Evolutionary conservation across 2,888 invertebrate species (phyloP).

Genomic region (Linyphia triangularis): DNA sequence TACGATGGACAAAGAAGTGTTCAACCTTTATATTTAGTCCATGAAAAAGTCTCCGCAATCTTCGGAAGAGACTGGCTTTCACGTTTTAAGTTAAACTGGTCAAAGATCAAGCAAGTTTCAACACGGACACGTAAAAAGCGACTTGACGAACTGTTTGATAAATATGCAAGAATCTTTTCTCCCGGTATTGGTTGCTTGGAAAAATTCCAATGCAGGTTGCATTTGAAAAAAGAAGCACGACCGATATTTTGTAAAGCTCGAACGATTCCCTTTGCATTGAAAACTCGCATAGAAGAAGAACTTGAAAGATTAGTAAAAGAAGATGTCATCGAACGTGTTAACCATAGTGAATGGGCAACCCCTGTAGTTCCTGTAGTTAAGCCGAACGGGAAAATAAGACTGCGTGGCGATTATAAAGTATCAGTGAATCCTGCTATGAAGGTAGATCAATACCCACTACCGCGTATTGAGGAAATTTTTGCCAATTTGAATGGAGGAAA

Average conservation of each 20-base stretch:
- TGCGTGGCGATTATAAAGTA: constrained; percentile 78
- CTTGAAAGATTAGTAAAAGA: background rate
- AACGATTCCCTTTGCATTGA: background rate
- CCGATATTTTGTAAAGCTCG: background rate
- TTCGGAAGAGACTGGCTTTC: too few species aligned
- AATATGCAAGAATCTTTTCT: too few species aligned
- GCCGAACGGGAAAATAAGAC: constrained; percentile 68
- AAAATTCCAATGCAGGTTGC: too few species aligned
- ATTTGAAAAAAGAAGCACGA: background rate
- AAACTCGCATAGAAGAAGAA: background rate
- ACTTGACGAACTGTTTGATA: too few species aligned
- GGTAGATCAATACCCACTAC: constrained; percentile 77
- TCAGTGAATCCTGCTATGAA: constrained; percentile 77
- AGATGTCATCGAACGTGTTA: background rate
- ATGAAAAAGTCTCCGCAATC: too few species aligned
- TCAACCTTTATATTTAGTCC: too few species aligned
- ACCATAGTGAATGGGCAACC: background rate
- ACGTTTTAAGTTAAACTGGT: too few species aligned
- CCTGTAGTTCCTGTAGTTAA: background rate
- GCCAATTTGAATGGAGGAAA: background rate
- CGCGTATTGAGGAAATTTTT: constrained; percentile 76
- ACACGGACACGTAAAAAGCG: too few species aligned
- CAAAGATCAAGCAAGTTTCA: too few species aligned
- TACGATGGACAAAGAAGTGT: too few species aligned
- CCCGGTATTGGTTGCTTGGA: too few species aligned